These are phyloP conservation scores for Aeoliscus strigatus DNA, from an alignment of 2,797 vertebrate species.

Conservation along the genomic window DNA sequence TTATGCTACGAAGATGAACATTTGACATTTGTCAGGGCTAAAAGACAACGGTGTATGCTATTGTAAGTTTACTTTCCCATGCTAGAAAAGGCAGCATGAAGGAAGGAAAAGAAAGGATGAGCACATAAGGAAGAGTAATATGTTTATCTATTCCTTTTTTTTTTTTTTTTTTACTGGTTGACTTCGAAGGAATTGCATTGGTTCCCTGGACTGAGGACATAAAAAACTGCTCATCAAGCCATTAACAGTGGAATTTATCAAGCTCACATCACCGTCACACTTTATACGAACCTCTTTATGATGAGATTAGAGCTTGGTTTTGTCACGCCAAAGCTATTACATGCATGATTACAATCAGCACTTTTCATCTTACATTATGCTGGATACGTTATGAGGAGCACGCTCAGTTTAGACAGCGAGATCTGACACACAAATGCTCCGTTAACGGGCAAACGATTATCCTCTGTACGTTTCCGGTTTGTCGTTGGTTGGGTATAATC, in stretches of 20 bases:
- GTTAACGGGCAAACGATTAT: constrained; percentile 44
- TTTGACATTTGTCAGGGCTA: constrained; percentile 11
- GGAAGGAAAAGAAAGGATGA: too few relatives aligned
- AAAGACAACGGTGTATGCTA: too few relatives aligned
- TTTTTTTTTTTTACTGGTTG: too few relatives aligned
- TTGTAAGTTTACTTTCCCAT: too few relatives aligned
- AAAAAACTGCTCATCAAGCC: constrained; percentile 36
- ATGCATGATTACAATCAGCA: constrained; percentile 5
- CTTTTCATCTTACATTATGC: constrained; percentile 22
- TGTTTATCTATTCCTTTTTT: background rate
- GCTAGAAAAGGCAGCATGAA: too few relatives aligned
- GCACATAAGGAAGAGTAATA: too few relatives aligned
- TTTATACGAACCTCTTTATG: constrained; percentile 12
- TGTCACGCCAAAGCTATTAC: too few relatives aligned
- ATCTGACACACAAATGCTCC: constrained; percentile 14
- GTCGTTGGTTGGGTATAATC: constrained; percentile 49
- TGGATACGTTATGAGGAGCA: constrained; percentile 15
- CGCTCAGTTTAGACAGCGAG: constrained; percentile 6
- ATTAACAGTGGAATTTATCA: constrained; percentile 45
- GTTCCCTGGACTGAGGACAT: constrained; percentile 1
- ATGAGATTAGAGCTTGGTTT: constrained; percentile 15
- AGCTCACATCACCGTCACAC: constrained; percentile 20
- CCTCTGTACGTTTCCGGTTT: constrained; percentile 37
- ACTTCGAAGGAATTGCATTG: too few relatives aligned
- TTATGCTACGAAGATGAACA: constrained; percentile 21